Evolutionary conservation across 2,888 invertebrate species (phyloP).

Genomic region (Ommatoiulus sabulosus): DNA sequence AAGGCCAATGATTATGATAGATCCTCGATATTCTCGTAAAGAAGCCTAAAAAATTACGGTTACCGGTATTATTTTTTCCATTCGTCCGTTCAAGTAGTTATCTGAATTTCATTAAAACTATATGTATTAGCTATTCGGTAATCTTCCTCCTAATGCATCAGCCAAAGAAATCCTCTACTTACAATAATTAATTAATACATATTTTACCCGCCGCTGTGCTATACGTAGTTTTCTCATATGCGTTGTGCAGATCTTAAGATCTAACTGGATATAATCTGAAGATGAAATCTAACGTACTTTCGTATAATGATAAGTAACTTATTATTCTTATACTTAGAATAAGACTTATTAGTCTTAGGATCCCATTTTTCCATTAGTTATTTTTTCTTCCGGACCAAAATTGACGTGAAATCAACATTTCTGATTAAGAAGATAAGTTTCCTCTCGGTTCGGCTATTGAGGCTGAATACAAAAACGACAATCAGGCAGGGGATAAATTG

Average conservation of each 20-base stretch:
- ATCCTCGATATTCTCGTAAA: too few species aligned
- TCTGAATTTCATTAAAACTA: too few species aligned
- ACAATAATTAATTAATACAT: too few species aligned
- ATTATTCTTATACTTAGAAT: not conserved
- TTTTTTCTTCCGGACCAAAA: not conserved
- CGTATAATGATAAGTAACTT: not conserved
- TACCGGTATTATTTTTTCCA: too few species aligned
- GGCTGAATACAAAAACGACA: conserved; percentile 12
- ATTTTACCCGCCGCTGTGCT: not conserved
- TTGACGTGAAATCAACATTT: conserved; percentile 5
- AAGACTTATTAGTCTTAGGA: not conserved
- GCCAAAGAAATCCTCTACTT: not conserved
- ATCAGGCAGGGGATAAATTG: conserved; percentile 14
- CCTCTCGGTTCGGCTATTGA: not conserved
- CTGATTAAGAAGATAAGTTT: conserved; percentile 23
- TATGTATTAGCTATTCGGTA: not conserved
- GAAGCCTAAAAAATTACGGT: too few species aligned
- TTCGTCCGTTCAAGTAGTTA: too few species aligned
- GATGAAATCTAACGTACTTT: not conserved
- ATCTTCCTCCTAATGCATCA: not conserved
- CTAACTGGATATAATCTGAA: not conserved
- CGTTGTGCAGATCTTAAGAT: not conserved
- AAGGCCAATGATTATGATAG: too few species aligned
- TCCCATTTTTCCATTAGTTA: not conserved
- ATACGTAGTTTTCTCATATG: not conserved